phyloP scores from a whole-genome alignment of 2,888 invertebrate species.

The Ypsolopha scabrella region DNA sequence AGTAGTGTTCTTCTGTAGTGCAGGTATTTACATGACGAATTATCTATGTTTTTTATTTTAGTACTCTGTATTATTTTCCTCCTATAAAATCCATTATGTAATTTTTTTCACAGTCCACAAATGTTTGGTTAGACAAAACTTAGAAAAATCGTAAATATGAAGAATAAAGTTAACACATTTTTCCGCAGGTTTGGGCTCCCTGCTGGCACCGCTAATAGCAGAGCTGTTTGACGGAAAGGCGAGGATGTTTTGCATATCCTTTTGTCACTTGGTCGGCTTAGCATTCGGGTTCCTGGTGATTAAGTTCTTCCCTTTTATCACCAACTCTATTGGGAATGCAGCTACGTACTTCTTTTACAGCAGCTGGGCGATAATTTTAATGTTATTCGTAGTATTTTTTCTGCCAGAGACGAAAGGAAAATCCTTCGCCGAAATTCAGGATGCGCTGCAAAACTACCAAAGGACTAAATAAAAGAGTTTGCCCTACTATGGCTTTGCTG shows the following conservation, averaged over 20 bases:
- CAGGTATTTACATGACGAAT: conserved; percentile 12
- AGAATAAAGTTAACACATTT: too few species aligned
- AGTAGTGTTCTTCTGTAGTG: conserved; percentile 12
- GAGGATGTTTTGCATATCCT: conserved; percentile 16
- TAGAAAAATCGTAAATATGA: too few species aligned
- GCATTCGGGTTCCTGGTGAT: conserved; percentile 13
- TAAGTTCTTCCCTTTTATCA: conserved; percentile 15
- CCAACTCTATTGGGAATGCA: conserved; percentile 14
- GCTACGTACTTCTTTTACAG: conserved; percentile 16
- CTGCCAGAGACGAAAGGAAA: conserved; percentile 21
- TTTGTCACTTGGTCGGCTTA: conserved; percentile 8
- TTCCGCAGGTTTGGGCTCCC: conserved; percentile 18
- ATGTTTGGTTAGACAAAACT: background rate
- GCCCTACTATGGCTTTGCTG: too few species aligned
- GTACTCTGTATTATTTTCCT: too few species aligned
- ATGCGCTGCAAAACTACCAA: too few species aligned
- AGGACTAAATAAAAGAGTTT: too few species aligned
- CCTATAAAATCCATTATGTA: too few species aligned
- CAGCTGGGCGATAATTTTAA: conserved; percentile 9
- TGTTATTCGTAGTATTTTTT: conserved; percentile 12
- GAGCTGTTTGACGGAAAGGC: conserved; percentile 20
- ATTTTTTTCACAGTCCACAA: background rate
- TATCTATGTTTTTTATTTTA: background rate
- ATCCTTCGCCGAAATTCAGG: background rate
- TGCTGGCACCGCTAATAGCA: conserved; percentile 14